Percentiles rank a stretch among this genome's conserved stretches.
Conservation (phyloP, 1,140 invertebrate genomes). For the Drosophila virilis region DNA sequence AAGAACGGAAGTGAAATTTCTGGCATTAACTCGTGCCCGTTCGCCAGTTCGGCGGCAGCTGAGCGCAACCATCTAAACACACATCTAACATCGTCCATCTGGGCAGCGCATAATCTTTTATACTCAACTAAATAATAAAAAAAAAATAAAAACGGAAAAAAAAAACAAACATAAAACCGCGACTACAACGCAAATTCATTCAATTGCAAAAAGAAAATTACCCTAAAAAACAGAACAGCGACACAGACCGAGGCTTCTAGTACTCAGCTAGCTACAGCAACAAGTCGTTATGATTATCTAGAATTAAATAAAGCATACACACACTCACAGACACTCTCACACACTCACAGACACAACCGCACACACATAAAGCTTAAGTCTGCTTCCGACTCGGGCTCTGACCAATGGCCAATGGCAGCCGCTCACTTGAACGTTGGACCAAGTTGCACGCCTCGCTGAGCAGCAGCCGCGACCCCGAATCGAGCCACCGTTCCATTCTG, state of each 20-base stretch:
- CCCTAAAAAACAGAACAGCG: conserved; percentile 56
- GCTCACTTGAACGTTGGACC: conserved; percentile 67
- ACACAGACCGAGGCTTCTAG: conserved; percentile 27
- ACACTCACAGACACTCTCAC: conserved; percentile 42
- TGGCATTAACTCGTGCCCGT: conserved; percentile 36
- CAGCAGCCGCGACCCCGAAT: conserved; percentile 52
- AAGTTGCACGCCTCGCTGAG: conserved; percentile 83
- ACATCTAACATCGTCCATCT: conserved; percentile 67
- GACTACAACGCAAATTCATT: conserved; percentile 82
- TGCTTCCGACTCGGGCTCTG: conserved; percentile 44
- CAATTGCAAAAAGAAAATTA: conserved; percentile 83
- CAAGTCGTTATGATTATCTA: conserved; percentile 82
- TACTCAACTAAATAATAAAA: conserved; percentile 67
- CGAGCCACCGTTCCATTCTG: conserved; percentile 18
- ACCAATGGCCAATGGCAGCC: conserved; percentile 63
- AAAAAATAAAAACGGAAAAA: conserved; percentile 9
- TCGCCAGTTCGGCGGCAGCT: conserved; percentile 40
- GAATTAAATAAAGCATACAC: conserved; percentile 79
- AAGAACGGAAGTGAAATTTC: conserved; percentile 83
- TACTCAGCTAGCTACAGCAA: conserved; percentile 51
- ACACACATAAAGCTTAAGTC: conserved; percentile 27
- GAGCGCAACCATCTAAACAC: conserved; percentile 80
- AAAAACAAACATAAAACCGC: conserved; percentile 8
- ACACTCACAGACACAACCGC: conserved; percentile 4
- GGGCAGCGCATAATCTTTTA: conserved; percentile 73